Base-by-base conservation (phyloP, 2,888 invertebrate species). In the Sepiola atlantica region DNA sequence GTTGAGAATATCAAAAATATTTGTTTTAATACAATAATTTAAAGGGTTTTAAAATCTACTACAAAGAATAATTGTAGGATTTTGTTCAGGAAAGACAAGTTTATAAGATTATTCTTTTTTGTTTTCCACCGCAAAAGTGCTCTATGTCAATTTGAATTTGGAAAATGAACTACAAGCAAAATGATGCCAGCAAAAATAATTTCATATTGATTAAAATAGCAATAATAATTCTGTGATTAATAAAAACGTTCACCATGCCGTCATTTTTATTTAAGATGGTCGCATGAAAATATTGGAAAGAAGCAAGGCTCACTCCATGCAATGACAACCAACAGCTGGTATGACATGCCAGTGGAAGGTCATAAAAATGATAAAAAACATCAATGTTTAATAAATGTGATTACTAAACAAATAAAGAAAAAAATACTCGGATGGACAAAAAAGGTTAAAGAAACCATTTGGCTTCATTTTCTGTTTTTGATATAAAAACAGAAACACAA, bases 301-400 rank as follows among this genome's bases (percentile, higher is more conserved):
- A 93, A 92, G 32, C 35, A 61, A 57, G 77, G 35, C 54, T 93
- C n/a, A 28, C 14, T 57, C 35, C 93, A 93, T 57, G 93, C 93
- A 57, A 57, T 61, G 57, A 55, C 55, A 35, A 93, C 35, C 61
- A 61, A 55, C 55, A 35, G 28, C 35, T 57, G 93, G 35, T 93
- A 57, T 55, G 55, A 35, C 93, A 57, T 77, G 77, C 77, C 77
- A n/a, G n/a, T 61, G 28, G 57, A n/a, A 77, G 45, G 45, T 45
- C 45, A n/a, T 28, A 28, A 77, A 77, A 77, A 45, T 45, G n/a
- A 12, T 45, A 61, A 61, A 77, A 77, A 77, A 77, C 16, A 32
- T n/a, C 77, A n/a, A n/a, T n/a, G 16, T 77, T 77, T 77, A 77
- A 77, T 77, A 32, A 77, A 6, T 77, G 14, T 14, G 24, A 10